phyloP scores from a whole-genome alignment of 2,113 vertebrate species.

The Recurvirostra avosetta region DNA sequence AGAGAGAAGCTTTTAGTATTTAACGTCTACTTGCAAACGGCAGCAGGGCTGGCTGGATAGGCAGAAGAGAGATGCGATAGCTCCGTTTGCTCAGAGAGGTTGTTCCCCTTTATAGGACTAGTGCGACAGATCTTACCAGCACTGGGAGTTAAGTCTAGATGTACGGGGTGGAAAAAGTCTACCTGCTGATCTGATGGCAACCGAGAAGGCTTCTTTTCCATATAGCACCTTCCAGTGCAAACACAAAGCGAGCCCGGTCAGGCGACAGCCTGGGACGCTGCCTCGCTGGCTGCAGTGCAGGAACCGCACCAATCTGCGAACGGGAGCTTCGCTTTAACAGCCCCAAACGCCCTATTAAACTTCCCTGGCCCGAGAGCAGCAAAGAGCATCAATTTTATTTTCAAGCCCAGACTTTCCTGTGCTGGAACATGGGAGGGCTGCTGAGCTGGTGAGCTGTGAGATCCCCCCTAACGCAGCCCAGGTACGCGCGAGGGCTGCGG shows the following conservation, averaged over 20 bases:
- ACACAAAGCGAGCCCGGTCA: not conserved
- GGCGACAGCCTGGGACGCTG: accelerated
- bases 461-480: not conserved
- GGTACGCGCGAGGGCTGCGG: not conserved
- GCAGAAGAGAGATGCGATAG: not conserved
- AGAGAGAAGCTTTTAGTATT: not conserved
- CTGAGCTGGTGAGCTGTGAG: not conserved
- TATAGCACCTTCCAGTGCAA: not conserved
- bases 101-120: not conserved
- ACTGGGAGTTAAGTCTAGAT: not conserved
- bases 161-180: not conserved
- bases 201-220: not conserved
- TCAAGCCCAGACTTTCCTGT: not conserved
- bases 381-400: not conserved
- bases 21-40: not conserved
- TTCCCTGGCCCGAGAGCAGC: not conserved
- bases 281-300: not conserved
- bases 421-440: not conserved
- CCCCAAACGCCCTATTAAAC: not conserved
- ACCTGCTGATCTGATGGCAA: not conserved
- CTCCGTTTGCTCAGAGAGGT: not conserved
- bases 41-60: not conserved
- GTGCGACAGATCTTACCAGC: not conserved
- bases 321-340: not conserved
- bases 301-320: not conserved